Evolutionary conservation across 1,140 invertebrate genomes (phyloP), one percentile per base, ranked within the genome.

Genomic region (Habropoda laboriosa): DNA sequence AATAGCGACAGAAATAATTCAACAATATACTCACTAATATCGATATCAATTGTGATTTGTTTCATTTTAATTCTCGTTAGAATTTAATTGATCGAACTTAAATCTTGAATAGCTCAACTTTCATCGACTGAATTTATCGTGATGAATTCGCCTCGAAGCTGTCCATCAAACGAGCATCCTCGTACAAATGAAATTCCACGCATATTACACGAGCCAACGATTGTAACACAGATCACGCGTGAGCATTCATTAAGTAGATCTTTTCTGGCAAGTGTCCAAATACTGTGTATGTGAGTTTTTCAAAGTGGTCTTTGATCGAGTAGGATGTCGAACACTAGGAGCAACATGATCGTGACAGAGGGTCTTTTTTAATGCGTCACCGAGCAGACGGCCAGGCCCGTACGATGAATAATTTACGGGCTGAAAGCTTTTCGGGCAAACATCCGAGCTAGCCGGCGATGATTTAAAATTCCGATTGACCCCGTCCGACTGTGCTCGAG

Each of bases 391-490:
- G 27, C 27, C 68, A 7, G 18, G 38, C 47, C 73, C 77, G 72
- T 77, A 63, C 80, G 82, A 88, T 88, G 87, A 90, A 90, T 90
- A 90, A 90, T 89, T 89, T 89, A 89, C 79, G 61, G 78, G 57
- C 74, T 84, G 83, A 82, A 86, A 89, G 87, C 85, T 89, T 89
- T 90, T 88, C 83, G 79, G 75, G 82, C 82, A 89, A 89, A 89
- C 85, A 87, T 86, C 55, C 75, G 73, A 64, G 70, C 58, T n/a
- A n/a, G n/a, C 42, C 77, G 68, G 58, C 47, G 75, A 71, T 75
- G 81, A 89, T 90, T 89, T 90, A 88, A 90, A 90, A 90, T 90
- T 90, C 89, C 83, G 85, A 90, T 90, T 90, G 88, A 90, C 75
- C 76, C 27, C 21, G 60, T 67, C 49, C 72, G 70, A 55, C 32